These are phyloP conservation scores for Aphidius ervi DNA, from an alignment of 1,140 invertebrate species.

Conservation along the genomic window DNA sequence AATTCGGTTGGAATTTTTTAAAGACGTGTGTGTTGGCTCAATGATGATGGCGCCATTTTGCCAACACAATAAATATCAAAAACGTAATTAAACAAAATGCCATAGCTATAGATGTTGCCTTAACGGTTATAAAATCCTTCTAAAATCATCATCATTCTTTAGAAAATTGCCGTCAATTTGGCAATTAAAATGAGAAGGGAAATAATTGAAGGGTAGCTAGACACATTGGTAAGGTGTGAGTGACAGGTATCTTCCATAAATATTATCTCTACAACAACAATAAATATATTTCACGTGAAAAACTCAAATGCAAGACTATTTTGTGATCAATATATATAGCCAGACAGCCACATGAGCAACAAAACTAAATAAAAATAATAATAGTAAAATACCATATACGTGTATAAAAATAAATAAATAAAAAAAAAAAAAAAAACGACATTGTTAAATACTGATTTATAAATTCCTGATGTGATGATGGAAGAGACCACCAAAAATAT, in stretches of 20 bases:
- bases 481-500: too few species aligned
- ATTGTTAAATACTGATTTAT: too few species aligned
- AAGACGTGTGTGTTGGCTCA: too few species aligned
- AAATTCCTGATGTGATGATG: too few species aligned
- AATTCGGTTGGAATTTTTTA: too few species aligned
- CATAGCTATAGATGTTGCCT: not conserved
- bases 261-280: conserved; percentile 46
- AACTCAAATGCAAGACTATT: not conserved
- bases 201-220: conserved; percentile 48
- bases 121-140: conserved; percentile 3
- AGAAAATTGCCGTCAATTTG: conserved; percentile 53
- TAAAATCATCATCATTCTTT: conserved; percentile 26
- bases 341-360: too few species aligned
- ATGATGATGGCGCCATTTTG: too few species aligned
- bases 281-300: too few species aligned
- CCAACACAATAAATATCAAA: conserved; percentile 41
- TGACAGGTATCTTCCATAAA: conserved; percentile 38
- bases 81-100: conserved; percentile 26
- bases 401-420: too few species aligned
- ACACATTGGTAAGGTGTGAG: conserved; percentile 45
- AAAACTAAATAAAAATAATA: too few species aligned
- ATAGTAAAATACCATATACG: too few species aligned
- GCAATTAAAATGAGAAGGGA: conserved; percentile 51
- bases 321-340: not conserved
- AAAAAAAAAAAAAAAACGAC: too few species aligned